Evolutionary conservation across 1,140 invertebrate species (phyloP), one percentile per base, ranked within the genome.

Genomic region (Odontomachus brunneus): DNA sequence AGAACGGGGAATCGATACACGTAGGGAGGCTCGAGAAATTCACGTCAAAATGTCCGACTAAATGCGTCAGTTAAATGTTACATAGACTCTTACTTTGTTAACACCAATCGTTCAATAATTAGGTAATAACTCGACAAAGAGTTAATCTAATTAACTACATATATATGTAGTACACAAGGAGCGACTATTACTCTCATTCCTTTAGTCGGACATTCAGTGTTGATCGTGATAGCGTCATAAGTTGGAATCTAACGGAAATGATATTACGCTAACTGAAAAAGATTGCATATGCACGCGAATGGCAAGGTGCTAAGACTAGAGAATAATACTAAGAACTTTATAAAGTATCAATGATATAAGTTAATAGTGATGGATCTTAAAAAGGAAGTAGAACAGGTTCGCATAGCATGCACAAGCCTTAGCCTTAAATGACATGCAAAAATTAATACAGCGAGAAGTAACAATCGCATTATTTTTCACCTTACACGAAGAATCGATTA

Each of bases 341-440:
- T 48, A 14, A 53, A 66, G 53, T 15, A 66, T 76, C 53, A 66
- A 53, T 14, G 53, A 51, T 14, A 55, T 22, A 9, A 69, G 63
- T 29, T 7, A 24, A 85, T 44, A 72, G 60, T 65, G 69, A 80
- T 24, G 22, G 19, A 14, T 69, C n/a, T 84, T 74, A 83, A 84
- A 73, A 87, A 72, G 67, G n/a, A 62, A 86, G 85, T 60, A 38
- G 7, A 55, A 86, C 29, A 83, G 73, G 62, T 72, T 73, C 82
- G 67, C 88, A 88, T 62, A 81, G 55, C 84, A 88, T 88, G 89
- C 82, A 69, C 73, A 90, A 90, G 86, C 88, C 55, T 67, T 82
- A 83, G 83, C 67, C 44, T 84, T 19, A 69, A 89, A 71, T 88
- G 62, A 69, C 88, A 89, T 89, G 88, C 89, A 88, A 14, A 87